A percentile compares a stretch with the other conserved stretches of the same genome.
phyloP scores from a whole-genome alignment of 2,888 invertebrate genomes.

The Nematopogon swammerdamellus region DNA sequence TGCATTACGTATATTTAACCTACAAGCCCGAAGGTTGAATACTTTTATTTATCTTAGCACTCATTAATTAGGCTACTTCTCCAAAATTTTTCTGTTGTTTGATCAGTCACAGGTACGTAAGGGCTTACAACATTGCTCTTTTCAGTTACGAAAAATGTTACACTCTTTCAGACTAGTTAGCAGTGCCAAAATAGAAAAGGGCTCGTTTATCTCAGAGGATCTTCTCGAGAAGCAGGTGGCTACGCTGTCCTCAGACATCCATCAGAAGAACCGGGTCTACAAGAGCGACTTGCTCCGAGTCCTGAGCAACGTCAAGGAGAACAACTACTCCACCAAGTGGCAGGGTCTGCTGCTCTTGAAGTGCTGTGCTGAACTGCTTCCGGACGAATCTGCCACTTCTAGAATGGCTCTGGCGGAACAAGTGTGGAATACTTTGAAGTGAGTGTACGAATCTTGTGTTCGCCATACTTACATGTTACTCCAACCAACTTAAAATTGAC shows the following conservation, averaged over 20 bases:
- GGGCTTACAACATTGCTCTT: too few relatives aligned
- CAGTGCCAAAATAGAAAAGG: neutral
- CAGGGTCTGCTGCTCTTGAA: constrained; percentile 48
- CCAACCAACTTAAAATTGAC: too few relatives aligned
- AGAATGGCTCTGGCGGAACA: constrained; percentile 48
- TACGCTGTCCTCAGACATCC: constrained; percentile 33
- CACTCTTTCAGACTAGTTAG: neutral
- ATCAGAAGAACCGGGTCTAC: constrained; percentile 41
- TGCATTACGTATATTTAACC: too few relatives aligned
- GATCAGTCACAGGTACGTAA: too few relatives aligned
- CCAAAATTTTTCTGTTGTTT: too few relatives aligned
- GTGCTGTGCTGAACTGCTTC: constrained; percentile 54
- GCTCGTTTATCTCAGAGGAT: constrained; percentile 17
- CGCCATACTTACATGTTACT: too few relatives aligned
- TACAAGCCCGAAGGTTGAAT: too few relatives aligned
- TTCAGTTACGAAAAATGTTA: too few relatives aligned
- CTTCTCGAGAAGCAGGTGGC: constrained; percentile 37
- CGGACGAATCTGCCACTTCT: constrained; percentile 38
- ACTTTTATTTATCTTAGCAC: too few relatives aligned
- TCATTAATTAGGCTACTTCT: too few relatives aligned
- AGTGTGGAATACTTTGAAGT: constrained; percentile 54
- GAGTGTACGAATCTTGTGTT: too few relatives aligned
- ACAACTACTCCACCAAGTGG: constrained; percentile 36
- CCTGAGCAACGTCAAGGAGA: constrained; percentile 30
- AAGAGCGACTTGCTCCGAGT: constrained; percentile 39